These are phyloP conservation scores for Drosophila nigrodunni DNA, from an alignment of 1,140 invertebrate species.

Conservation along the genomic window DNA sequence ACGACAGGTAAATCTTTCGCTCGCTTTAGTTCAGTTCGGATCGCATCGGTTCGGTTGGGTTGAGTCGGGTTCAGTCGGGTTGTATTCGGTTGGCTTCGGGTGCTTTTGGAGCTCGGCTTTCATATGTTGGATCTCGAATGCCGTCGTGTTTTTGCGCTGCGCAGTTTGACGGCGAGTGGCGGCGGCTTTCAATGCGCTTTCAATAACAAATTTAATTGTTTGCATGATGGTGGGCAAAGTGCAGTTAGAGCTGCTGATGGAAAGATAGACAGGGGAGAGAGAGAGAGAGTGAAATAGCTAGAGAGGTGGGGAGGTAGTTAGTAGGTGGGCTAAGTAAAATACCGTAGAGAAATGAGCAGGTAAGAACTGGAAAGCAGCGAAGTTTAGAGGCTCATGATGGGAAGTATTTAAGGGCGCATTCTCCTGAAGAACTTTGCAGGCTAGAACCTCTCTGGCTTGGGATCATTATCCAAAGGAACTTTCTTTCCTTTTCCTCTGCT, in stretches of 20 bases:
- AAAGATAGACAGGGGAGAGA: neutral
- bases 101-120: neutral
- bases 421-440: too few relatives aligned
- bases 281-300: neutral
- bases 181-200: slow-evolving; percentile 48
- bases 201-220: slow-evolving; percentile 69
- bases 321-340: slow-evolving; percentile 33
- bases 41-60: neutral
- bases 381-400: neutral
- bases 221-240: slow-evolving; percentile 56
- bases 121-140: slow-evolving; percentile 2
- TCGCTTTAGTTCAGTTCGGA: slow-evolving; percentile 12
- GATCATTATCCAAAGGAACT: too few relatives aligned
- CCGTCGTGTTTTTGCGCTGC: slow-evolving; percentile 23
- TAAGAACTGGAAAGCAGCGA: slow-evolving; percentile 15
- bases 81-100: neutral
- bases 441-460: too few relatives aligned
- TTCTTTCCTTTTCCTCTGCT: too few relatives aligned
- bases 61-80: neutral
- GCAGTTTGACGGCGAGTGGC: slow-evolving; percentile 34
- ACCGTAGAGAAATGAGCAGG: slow-evolving; percentile 42
- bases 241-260: slow-evolving; percentile 11
- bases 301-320: neutral
- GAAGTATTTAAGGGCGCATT: too few relatives aligned
- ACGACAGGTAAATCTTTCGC: slow-evolving; percentile 4